Evolutionary conservation across 2,888 invertebrate species (phyloP).

Genomic region (Xestoiulus laeticollis): DNA sequence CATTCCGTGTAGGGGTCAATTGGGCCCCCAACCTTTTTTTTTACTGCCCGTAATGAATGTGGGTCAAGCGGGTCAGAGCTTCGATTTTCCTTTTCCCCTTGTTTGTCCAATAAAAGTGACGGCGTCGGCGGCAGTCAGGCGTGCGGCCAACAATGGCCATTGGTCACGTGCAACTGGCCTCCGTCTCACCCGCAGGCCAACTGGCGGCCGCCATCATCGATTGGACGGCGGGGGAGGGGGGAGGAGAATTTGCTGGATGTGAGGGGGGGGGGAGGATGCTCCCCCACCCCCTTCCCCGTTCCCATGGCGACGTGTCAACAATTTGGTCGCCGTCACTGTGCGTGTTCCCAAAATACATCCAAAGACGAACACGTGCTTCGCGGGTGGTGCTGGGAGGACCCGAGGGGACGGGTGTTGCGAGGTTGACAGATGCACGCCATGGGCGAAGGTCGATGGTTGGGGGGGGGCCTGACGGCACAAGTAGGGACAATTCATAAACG

Average conservation of each 20-base stretch:
- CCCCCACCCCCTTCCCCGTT: background rate
- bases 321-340: conserved; percentile 2
- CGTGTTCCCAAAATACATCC: background rate
- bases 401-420: background rate
- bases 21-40: background rate
- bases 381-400: background rate
- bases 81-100: conserved; percentile 34
- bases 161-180: conserved; percentile 12
- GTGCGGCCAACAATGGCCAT: conserved; percentile 20
- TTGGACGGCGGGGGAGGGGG: background rate
- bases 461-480: background rate
- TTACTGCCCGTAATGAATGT: conserved; percentile 3
- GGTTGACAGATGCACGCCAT: conserved; percentile 14
- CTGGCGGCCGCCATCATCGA: conserved; percentile 16
- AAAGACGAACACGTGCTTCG: conserved; percentile 16
- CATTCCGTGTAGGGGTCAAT: background rate
- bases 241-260: background rate
- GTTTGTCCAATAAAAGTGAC: conserved; percentile 34
- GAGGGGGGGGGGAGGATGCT: background rate
- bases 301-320: conserved; percentile 15
- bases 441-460: background rate
- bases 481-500: conserved; percentile 10
- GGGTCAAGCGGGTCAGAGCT: conserved; percentile 11
- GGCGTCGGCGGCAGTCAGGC: conserved; percentile 29
- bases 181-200: background rate